phyloP scores from a whole-genome alignment of 92 coral and sea anemone genomes.

The Metridium senile region DNA sequence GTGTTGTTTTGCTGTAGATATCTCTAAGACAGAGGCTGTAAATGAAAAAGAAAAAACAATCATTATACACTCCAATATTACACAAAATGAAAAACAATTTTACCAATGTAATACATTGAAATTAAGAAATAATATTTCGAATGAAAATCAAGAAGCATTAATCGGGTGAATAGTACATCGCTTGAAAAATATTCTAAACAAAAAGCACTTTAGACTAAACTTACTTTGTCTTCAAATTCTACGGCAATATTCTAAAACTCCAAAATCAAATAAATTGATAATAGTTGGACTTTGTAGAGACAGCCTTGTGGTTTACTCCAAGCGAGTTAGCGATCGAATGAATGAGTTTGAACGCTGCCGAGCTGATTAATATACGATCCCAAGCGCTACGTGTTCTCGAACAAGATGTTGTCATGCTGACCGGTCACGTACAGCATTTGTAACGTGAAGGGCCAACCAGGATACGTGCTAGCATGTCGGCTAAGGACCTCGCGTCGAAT shows the following conservation, averaged over 20 bases:
- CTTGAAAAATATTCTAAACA: too few species aligned
- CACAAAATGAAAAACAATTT: not conserved
- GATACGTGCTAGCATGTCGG: conserved; percentile 3
- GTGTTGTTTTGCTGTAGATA: conserved; percentile 8
- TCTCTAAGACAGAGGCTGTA: conserved; percentile 12
- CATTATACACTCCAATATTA: not conserved
- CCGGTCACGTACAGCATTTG: conserved; percentile 27
- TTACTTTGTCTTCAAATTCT: conserved; percentile 25
- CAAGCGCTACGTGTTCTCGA: conserved; percentile 17
- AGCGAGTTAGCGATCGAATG: conserved; percentile 21
- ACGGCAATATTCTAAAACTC: not conserved
- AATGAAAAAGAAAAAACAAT: not conserved
- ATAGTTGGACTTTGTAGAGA: not conserved
- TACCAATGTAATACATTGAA: too few species aligned
- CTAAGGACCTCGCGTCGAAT: not conserved
- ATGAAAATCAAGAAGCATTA: not conserved
- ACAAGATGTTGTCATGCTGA: conserved; percentile 7
- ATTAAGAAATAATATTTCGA: not conserved
- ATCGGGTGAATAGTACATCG: too few species aligned
- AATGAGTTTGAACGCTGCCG: conserved; percentile 10
- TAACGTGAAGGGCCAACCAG: not conserved
- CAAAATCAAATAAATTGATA: not conserved
- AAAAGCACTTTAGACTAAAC: not conserved
- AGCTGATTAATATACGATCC: conserved; percentile 1
- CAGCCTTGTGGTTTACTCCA: not conserved